These are phyloP conservation scores for Lampropteryx suffumata DNA, from an alignment of 2,888 invertebrate genomes.

Conservation along the genomic window DNA sequence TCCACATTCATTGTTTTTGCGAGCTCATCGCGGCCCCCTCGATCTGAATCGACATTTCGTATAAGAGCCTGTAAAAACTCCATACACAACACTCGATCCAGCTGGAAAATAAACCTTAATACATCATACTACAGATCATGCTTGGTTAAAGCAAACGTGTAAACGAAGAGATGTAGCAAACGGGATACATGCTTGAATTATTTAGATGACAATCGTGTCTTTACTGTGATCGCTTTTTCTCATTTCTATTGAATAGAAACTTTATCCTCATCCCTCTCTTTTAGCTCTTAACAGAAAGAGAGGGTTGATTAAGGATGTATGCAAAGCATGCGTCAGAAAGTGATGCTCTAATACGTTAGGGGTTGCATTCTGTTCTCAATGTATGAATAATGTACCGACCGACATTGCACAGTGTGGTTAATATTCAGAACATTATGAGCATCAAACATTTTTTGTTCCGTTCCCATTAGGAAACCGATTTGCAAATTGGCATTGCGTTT, in stretches of 20 bases:
- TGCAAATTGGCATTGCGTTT: constrained; percentile 22
- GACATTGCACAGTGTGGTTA: constrained; percentile 26
- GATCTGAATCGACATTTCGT: constrained; percentile 78
- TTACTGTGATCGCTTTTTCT: constrained; percentile 77
- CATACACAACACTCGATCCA: constrained; percentile 40
- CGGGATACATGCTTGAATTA: constrained; percentile 76
- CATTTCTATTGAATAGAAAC: constrained; percentile 67
- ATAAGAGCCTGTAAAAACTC: constrained; percentile 79
- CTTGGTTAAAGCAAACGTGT: constrained; percentile 22
- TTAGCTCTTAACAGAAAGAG: constrained; percentile 41
- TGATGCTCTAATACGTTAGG: constrained; percentile 65
- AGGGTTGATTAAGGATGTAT: constrained; percentile 48
- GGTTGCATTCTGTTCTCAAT: constrained; percentile 54
- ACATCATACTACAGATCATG: constrained; percentile 20
- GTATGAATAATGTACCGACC: constrained; percentile 58
- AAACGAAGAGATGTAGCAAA: constrained; percentile 57
- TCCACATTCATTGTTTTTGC: constrained; percentile 71
- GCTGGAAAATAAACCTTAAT: constrained; percentile 39
- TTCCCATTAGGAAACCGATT: constrained; percentile 24
- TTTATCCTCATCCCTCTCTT: constrained; percentile 43
- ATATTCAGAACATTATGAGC: constrained; percentile 24
- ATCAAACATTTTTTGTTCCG: constrained; percentile 22
- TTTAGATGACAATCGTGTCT: constrained; percentile 79
- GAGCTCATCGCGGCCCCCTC: constrained; percentile 56
- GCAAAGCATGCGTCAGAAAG: constrained; percentile 65